Evolutionary conservation across 2,113 vertebrate species (phyloP).

Genomic region (Numida meleagris): DNA sequence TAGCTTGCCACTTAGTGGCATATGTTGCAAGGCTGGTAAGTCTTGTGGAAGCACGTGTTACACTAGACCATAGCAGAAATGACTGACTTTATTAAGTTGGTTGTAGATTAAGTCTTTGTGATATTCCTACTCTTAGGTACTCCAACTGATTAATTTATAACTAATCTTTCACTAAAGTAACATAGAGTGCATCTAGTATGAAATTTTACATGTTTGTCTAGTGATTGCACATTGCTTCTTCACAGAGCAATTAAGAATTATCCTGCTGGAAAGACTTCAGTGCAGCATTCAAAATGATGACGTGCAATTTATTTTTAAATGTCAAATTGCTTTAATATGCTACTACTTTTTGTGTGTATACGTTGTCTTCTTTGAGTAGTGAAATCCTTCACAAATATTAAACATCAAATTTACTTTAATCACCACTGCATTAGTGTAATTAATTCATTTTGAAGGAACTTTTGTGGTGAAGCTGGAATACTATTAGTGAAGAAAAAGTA

Average conservation of each 20-base stretch:
- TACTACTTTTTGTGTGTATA: not conserved
- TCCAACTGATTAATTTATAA: slow-evolving; percentile 1
- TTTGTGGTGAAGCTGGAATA: not conserved
- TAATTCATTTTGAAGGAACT: not conserved
- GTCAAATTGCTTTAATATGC: not conserved
- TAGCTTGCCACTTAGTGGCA: not conserved
- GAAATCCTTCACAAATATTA: not conserved
- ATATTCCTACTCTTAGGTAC: not conserved
- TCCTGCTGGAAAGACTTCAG: not conserved
- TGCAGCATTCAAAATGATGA: not conserved
- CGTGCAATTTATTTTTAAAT: not conserved
- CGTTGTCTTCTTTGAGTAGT: not conserved
- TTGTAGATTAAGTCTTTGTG: not conserved
- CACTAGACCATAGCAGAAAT: not conserved
- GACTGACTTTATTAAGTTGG: not conserved
- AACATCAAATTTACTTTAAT: not conserved
- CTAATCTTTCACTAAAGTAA: slow-evolving; percentile 15
- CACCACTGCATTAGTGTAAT: not conserved
- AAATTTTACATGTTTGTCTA: not conserved
- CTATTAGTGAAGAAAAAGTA: not conserved
- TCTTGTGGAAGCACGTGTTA: not conserved
- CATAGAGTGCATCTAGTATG: not conserved
- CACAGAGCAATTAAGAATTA: not conserved
- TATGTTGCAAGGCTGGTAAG: not conserved
- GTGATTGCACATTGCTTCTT: not conserved